A percentile compares a stretch with the other conserved stretches of the same genome.
Evolutionary conservation across 2,113 vertebrate species (phyloP).

Genomic region (Neogale vison): DNA sequence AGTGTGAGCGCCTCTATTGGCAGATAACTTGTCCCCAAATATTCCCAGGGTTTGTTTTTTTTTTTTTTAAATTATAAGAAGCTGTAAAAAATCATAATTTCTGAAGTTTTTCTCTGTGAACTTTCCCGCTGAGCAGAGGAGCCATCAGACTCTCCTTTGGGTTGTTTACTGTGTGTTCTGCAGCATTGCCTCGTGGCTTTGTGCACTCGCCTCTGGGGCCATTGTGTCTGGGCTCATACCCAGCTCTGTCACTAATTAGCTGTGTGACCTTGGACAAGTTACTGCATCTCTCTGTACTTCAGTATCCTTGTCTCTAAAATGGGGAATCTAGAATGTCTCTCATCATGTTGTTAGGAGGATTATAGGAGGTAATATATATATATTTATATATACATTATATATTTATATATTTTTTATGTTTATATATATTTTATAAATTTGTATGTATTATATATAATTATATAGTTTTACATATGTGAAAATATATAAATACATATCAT

Average conservation of each 20-base stretch:
- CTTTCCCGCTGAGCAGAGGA: background rate
- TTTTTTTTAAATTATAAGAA: background rate
- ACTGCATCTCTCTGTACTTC: constrained; percentile 31
- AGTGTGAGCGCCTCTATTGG: background rate
- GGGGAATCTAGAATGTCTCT: background rate
- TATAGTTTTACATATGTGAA: too few relatives aligned
- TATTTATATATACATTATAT: too few relatives aligned
- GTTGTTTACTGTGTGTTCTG: background rate
- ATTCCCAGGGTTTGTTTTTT: background rate
- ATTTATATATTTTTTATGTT: too few relatives aligned
- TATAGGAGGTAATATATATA: too few relatives aligned
- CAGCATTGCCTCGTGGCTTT: background rate
- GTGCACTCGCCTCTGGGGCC: background rate
- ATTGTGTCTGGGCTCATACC: background rate
- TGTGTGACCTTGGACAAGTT: constrained; percentile 45
- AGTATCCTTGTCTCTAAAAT: background rate
- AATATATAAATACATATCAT: too few relatives aligned
- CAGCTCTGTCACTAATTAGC: constrained; percentile 39
- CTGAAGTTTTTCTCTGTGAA: background rate
- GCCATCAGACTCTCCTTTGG: background rate
- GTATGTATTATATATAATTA: too few relatives aligned
- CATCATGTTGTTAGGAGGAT: background rate
- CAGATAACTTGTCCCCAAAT: background rate
- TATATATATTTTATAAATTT: too few relatives aligned
- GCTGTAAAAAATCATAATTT: background rate